A percentile compares a stretch with the other conserved stretches of the same genome.
phyloP scores from a whole-genome alignment of 2,113 vertebrate genomes.

The Nothobranchius kuhntae region DNA sequence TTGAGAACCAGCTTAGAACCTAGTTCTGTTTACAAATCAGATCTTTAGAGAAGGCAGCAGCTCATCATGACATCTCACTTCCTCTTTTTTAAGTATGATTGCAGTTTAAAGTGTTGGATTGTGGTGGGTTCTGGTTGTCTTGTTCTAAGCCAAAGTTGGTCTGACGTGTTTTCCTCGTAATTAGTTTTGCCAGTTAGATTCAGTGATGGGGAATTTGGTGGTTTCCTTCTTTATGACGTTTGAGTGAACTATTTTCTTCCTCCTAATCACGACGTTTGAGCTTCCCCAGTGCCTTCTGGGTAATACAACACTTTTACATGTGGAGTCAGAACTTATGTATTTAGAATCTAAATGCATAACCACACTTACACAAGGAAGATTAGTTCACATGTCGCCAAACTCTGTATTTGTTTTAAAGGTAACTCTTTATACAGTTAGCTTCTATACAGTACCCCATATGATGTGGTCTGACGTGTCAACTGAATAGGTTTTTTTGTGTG shows the following conservation, averaged over 20 bases:
- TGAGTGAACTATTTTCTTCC: constrained; percentile 2
- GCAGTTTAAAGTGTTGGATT: constrained; percentile 30
- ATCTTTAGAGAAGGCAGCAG: constrained; percentile 18
- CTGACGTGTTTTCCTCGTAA: constrained; percentile 40
- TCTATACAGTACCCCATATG: constrained; percentile 24
- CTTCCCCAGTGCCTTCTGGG: neutral
- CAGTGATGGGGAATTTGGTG: constrained; percentile 34
- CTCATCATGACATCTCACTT: constrained; percentile 2
- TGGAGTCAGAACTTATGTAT: neutral
- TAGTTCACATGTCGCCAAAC: constrained; percentile 4
- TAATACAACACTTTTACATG: neutral
- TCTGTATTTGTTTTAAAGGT: neutral
- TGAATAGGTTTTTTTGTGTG: constrained; percentile 12
- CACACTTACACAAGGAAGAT: neutral
- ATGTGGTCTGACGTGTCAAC: constrained; percentile 41
- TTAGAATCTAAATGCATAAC: neutral
- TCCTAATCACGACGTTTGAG: neutral
- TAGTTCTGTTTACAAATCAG: constrained; percentile 24
- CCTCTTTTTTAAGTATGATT: neutral
- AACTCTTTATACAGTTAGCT: neutral
- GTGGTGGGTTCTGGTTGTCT: constrained; percentile 51
- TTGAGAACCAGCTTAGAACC: constrained; percentile 2
- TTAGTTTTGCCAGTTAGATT: constrained; percentile 30
- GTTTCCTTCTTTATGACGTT: constrained; percentile 9
- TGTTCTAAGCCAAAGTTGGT: constrained; percentile 35